Evolutionary conservation across 2,113 vertebrate species (phyloP).

Genomic region (Albula glossodonta): DNA sequence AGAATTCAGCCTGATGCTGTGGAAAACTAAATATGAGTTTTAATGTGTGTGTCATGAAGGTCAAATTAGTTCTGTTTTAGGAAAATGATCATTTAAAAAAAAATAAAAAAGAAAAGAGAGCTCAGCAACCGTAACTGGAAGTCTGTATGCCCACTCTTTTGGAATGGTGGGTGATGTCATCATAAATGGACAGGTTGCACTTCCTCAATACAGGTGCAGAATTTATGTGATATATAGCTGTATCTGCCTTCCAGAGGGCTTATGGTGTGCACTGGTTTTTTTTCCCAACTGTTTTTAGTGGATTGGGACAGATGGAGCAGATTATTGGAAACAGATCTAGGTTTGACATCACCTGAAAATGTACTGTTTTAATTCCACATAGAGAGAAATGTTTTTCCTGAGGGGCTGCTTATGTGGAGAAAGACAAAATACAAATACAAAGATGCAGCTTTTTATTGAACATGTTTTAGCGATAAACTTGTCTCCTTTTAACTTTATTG

Average conservation of each 20-base stretch:
- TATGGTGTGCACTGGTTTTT: background rate
- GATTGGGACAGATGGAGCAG: background rate
- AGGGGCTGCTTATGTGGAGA: background rate
- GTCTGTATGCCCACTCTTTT: constrained; percentile 17
- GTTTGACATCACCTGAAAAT: background rate
- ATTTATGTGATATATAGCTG: background rate
- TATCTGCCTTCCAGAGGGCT: background rate
- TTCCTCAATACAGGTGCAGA: constrained; percentile 3
- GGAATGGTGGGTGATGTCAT: constrained; percentile 46
- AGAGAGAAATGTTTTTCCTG: background rate
- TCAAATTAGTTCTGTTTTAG: constrained; percentile 17
- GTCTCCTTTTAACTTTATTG: no score
- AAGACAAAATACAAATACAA: background rate
- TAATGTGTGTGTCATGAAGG: constrained; percentile 20
- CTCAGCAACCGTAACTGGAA: constrained; percentile 14
- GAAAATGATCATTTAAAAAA: background rate
- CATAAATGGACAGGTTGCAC: constrained; percentile 6
- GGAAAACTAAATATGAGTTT: background rate
- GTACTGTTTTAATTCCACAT: background rate
- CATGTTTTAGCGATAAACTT: constrained; percentile 17
- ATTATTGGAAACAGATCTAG: background rate
- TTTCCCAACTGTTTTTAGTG: background rate
- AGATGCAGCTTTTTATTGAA: background rate
- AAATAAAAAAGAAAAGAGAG: constrained; percentile 5
- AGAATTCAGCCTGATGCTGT: constrained; percentile 6